Evolutionary conservation across 2,888 invertebrate genomes (phyloP).

Genomic region (Platynereis dumerilii): DNA sequence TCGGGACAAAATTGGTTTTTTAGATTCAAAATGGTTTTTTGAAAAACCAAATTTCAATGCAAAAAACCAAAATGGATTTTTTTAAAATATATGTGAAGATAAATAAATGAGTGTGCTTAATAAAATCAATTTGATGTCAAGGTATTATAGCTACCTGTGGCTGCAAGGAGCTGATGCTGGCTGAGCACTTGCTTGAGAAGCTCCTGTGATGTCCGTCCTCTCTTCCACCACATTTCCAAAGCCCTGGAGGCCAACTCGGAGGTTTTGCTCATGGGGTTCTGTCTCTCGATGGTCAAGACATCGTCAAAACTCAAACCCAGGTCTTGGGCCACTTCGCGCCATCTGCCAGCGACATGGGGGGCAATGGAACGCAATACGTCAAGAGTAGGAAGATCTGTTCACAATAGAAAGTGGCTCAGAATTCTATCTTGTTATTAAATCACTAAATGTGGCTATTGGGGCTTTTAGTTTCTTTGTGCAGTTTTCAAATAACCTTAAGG

Average conservation of each 20-base stretch:
- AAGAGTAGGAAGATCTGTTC: too few species aligned
- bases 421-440: too few species aligned
- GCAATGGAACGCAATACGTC: slow-evolving; percentile 1
- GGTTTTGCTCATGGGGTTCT: slow-evolving; percentile 17
- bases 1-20: too few species aligned
- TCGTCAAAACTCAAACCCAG: slow-evolving; percentile 8
- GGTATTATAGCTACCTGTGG: slow-evolving; percentile 12
- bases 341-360: background rate
- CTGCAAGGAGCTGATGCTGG: slow-evolving; percentile 6
- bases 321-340: slow-evolving; percentile 9
- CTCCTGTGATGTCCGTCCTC: background rate
- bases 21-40: too few species aligned
- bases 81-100: too few species aligned
- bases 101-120: too few species aligned
- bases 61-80: too few species aligned
- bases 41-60: too few species aligned
- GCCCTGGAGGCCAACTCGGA: slow-evolving; percentile 18
- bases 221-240: slow-evolving; percentile 12
- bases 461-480: background rate
- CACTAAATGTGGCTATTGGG: too few species aligned
- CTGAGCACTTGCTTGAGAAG: slow-evolving; percentile 4
- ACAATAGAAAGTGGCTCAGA: too few species aligned
- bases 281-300: background rate
- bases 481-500: background rate
- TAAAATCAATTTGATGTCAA: too few species aligned